Base-by-base conservation (phyloP, 2,888 invertebrate genomes). In the Megastigmus dorsalis region DNA sequence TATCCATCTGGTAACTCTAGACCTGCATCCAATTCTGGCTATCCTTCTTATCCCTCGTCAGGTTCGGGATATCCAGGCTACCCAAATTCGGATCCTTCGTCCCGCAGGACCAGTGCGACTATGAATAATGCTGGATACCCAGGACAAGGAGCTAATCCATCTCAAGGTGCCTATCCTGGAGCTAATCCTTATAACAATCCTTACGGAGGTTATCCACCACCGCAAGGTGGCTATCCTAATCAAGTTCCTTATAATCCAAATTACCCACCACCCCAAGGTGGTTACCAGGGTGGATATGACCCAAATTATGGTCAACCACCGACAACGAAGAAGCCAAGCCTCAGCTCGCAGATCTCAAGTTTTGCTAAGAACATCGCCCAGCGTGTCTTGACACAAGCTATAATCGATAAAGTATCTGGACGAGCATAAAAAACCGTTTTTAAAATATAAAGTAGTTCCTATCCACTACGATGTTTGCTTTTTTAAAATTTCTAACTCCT, bases 241-340 rank as follows among this genome's bases (percentile, higher is more conserved):
- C 66, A 73, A 36, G 62, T 52, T 15, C 71, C 67, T n/a, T 73
- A 72, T 33, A 57, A 69, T 54, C 73, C 60, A 20, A 68, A 73
- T 62, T 75, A 79, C 38, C 78, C 62, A 69, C 78, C 78, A 23
- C 72, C 88, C 9, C 69, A 70, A 33, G 30, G 18, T n/a, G 66
- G 60, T 4, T 57, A 65, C 15, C 88, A 89, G 88, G 89, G 89
- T 80, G 86, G 84, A 79, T 88, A 88, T 80, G 85, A 88, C 82
- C 81, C 76, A 66, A 65, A 65, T 52, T 41, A 69, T 4, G 66
- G 41, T n/a, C 76, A 70, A 2, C 38, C 65, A 15, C 71, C 80
- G 2, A 84, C 74, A 6, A 78, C 81, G 1, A 85, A 80, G 26
- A 86, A 84, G 55, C 84, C 86, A 1, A 80, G 82, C 20, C 73